Evolutionary conservation across 2,797 vertebrate species (phyloP).

Genomic region (Macropodus opercularis): DNA sequence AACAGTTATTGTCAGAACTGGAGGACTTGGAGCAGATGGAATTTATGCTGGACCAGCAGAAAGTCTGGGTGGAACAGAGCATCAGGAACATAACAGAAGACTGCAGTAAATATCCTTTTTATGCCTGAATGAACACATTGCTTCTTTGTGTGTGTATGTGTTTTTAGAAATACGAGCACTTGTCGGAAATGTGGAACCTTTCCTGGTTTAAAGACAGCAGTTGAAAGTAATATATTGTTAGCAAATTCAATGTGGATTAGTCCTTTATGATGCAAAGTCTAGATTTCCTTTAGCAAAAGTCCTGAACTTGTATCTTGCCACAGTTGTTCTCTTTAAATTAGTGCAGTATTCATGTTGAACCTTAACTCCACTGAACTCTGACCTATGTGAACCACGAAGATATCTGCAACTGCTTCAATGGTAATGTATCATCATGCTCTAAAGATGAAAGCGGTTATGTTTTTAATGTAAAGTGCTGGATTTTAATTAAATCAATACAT

Average conservation of each 20-base stretch:
- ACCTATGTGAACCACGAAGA: conserved; percentile 94
- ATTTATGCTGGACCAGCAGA: conserved; percentile 90
- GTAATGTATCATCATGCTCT: conserved; percentile 73
- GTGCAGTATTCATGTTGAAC: background rate
- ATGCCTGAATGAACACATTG: background rate
- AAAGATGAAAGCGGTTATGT: too few relatives aligned
- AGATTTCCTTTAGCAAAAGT: background rate
- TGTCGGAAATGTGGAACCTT: background rate
- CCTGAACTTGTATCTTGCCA: fast-evolving
- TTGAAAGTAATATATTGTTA: background rate
- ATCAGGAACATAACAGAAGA: conserved; percentile 92
- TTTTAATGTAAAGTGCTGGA: too few relatives aligned
- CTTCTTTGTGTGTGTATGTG: too few relatives aligned
- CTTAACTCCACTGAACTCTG: conserved; percentile 85
- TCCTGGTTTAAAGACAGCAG: conserved; percentile 5
- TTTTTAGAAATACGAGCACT: background rate
- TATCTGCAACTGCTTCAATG: conserved; percentile 93
- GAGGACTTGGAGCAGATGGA: conserved; percentile 89
- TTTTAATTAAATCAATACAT: conserved; percentile 5
- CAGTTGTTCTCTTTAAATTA: fast-evolving
- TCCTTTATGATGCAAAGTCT: background rate
- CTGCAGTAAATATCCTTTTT: conserved; percentile 93
- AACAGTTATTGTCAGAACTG: conserved; percentile 89
- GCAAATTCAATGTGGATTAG: background rate
- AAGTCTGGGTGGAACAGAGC: conserved; percentile 91